A percentile compares a stretch with the other conserved stretches of the same genome.
These are phyloP conservation scores for Grus americana DNA, from an alignment of 2,113 vertebrate species.

Conservation along the genomic window DNA sequence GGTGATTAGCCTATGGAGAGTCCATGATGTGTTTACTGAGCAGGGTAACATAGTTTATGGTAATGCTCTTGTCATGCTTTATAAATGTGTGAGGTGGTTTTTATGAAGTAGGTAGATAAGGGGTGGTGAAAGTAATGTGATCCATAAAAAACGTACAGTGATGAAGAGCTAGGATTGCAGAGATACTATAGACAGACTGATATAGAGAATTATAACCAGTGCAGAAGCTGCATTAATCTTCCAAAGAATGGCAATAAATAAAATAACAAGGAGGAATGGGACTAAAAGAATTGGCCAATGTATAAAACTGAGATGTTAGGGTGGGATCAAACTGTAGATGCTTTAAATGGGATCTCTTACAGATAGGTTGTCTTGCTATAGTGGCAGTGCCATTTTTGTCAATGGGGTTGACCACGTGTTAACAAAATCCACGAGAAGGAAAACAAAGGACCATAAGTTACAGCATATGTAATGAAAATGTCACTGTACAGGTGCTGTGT, in stretches of 20 bases:
- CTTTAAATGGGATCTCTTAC: background rate
- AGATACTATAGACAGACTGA: constrained; percentile 35
- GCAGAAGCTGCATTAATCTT: constrained; percentile 29
- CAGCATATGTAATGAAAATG: background rate
- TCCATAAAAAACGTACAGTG: constrained; percentile 33
- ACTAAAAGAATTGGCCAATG: background rate
- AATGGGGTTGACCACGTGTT: accelerated
- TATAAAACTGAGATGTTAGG: background rate
- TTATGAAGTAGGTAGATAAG: constrained; percentile 62
- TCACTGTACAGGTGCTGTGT: background rate
- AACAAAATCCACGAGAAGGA: background rate
- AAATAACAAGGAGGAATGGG: background rate
- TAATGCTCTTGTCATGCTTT: constrained; percentile 52
- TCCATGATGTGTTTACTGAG: background rate
- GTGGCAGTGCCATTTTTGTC: background rate
- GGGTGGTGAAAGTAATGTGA: constrained; percentile 44
- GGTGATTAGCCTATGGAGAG: constrained; percentile 53
- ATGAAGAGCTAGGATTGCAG: constrained; percentile 3
- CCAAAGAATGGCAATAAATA: constrained; percentile 24
- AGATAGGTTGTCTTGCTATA: background rate
- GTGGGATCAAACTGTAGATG: background rate
- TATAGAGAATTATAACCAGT: constrained; percentile 26
- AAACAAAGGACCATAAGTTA: background rate
- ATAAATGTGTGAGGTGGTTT: constrained; percentile 24
- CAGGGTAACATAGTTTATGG: constrained; percentile 33